Base-by-base conservation (phyloP, 2,888 invertebrate species). In the Argyra leucocephala region DNA sequence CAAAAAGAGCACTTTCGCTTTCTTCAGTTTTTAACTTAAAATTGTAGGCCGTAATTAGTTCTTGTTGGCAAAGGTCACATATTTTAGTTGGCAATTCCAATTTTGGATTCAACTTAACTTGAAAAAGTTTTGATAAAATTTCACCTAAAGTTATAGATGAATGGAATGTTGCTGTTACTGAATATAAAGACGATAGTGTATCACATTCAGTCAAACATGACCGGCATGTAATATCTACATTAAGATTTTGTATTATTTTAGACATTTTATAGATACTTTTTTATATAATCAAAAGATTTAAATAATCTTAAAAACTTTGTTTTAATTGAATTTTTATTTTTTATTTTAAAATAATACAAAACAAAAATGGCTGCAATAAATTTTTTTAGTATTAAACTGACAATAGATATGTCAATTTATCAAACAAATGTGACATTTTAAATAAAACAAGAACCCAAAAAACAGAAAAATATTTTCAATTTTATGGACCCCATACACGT, bases 171-270 rank as follows among this genome's bases (percentile, higher is more conserved):
- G 26, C 31, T 21, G 61, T 7, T 6, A 26, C 31, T 1, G 61
- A 24, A 61, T 26, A 61, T 10, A 61, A 24, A 1, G 61, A 61
- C 10, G 61, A 22, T 31, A 61, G 31, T n/a, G 24, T 15, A 31
- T 61, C 61, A 9, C 26, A 61, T n/a, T 61, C 61, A n/a, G 24
- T 15, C 7, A 61, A 21, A 61, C 61, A 61, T 61, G 61, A 24
- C 1, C 61, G 24, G 12, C 61, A 61, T 61, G 61, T 61, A n/a
- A 61, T 61, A n/a, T 61, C 61, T 6, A 61, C 21, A 61, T 61
- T 61, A n/a, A 61, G 24, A 61, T 61, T 61, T 61, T 61, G n/a
- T 61, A 61, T 26, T 61, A 26, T 61, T 18, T 61, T 61, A 2
- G 61, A 18, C 61, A 61, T 61, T 61, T 21, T 61, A n/a, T 48